Evolutionary conservation across 2,888 invertebrate species (phyloP).

Genomic region (Girardia tigrina): DNA sequence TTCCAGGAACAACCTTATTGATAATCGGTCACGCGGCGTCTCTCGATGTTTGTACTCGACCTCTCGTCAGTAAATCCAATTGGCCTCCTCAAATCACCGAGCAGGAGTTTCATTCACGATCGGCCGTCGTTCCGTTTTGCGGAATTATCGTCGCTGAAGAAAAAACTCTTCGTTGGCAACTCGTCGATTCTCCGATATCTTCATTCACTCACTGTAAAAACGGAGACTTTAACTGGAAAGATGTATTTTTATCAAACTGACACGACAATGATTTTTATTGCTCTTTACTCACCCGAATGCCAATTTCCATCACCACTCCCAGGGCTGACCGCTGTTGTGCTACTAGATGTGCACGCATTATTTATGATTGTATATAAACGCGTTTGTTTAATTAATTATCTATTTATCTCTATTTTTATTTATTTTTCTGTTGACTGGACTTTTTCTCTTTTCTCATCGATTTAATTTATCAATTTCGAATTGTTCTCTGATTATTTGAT

Average conservation of each 20-base stretch:
- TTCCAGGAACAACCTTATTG: not conserved
- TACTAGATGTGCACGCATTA: no score
- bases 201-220: constrained; percentile 25
- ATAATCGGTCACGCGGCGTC: constrained; percentile 31
- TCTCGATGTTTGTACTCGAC: constrained; percentile 28
- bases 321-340: no score
- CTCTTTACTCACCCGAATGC: no score
- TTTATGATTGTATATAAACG: no score
- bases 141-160: constrained; percentile 25
- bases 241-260: not conserved
- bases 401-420: no score
- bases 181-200: constrained; percentile 27
- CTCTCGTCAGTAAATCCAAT: not conserved
- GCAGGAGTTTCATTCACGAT: not conserved
- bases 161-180: constrained; percentile 16
- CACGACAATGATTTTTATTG: no score
- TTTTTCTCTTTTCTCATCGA: no score
- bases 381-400: no score
- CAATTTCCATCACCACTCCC: no score
- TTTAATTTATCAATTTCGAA: no score
- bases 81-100: constrained; percentile 1
- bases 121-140: constrained; percentile 26
- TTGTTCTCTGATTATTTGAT: no score
- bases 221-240: not conserved
- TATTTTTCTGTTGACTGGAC: no score